Base-by-base conservation (phyloP, 2,888 invertebrate species). In the Gastrophysa polygoni region DNA sequence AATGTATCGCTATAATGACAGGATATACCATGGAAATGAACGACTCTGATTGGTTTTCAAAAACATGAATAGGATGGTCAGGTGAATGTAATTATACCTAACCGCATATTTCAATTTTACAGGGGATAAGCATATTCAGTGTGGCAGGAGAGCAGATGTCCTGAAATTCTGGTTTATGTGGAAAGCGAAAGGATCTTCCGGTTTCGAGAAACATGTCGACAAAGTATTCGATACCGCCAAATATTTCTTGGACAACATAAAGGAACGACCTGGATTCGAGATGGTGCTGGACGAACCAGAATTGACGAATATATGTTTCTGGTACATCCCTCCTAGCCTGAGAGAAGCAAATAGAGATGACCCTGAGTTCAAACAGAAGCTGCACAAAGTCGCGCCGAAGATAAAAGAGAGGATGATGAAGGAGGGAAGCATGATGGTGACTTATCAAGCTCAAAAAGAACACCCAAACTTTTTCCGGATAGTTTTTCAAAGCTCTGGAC, bases 161-260 rank as follows among this genome's bases (percentile, higher is more conserved):
- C 86, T 97, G 65, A 98, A 98, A 81, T 92, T 98, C 80, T 98
- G 98, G 98, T 91, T 96, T 77, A 96, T 96, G 95, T 98, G 98
- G 98, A 94, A 96, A 76, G 95, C 97, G 4, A 97, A 97, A 81
- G 93, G 94, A 0, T 89, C 88, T 0, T 82, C 83, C 48, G 95
- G 94, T 0, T 85, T 94, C 28, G 91, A 91, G 72, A 85, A 86
- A 57, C 94, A 94, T 76, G 85, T 95, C 20, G 89, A 95, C 70
- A 88, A 87, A 61, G 84, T 93, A 0, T 93, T 94, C 76, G 88
- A 90, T 61, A 89, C 91, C 75, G 88, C 93, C 0, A 85, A 85
- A 65, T 91, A 86, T 77, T 92, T 93, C 77, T 84, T 88, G 0
- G 84, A 88, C 44, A 84, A 87, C 60, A 87, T 94, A 21, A 85